These are phyloP conservation scores for Drosophila kanapiae DNA, from an alignment of 1,140 invertebrate genomes.

Conservation along the genomic window DNA sequence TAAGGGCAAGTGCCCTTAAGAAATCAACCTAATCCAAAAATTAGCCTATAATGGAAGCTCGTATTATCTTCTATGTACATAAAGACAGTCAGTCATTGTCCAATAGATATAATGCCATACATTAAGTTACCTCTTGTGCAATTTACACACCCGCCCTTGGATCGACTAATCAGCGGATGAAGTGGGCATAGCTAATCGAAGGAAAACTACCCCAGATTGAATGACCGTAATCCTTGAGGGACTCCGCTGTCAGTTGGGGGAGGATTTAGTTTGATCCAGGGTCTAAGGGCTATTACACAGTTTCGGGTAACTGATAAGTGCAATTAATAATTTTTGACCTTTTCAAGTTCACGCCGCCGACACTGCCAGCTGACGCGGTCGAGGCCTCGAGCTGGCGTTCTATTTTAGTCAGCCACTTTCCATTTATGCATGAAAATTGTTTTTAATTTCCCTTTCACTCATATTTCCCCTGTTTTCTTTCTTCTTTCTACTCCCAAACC, in stretches of 20 bases:
- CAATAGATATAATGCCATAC: neutral
- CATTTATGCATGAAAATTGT: conserved; percentile 72
- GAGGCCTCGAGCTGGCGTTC: conserved; percentile 10
- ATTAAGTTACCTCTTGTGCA: conserved; percentile 3
- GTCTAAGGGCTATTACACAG: conserved; percentile 6
- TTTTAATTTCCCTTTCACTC: conserved; percentile 53
- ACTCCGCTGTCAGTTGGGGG: conserved; percentile 1
- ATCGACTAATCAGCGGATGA: conserved; percentile 76
- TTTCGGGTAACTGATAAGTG: conserved; percentile 71
- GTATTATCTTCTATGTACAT: no score
- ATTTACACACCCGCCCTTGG: neutral
- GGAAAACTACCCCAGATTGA: conserved; percentile 30
- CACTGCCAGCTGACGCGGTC: conserved; percentile 36
- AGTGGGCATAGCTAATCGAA: conserved; percentile 78
- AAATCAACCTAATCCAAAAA: neutral
- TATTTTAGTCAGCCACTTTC: conserved; percentile 51
- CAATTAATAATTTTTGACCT: conserved; percentile 80
- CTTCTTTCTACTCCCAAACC: conserved; percentile 57
- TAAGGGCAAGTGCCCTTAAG: no score
- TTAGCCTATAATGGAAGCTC: neutral
- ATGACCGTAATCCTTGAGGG: conserved; percentile 22
- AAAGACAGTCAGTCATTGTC: neutral
- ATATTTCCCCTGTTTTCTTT: conserved; percentile 16
- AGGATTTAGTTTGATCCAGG: conserved; percentile 15
- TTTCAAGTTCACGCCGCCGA: conserved; percentile 53